Evolutionary conservation across 2,113 vertebrate genomes (phyloP).

Genomic region (Parus major): DNA sequence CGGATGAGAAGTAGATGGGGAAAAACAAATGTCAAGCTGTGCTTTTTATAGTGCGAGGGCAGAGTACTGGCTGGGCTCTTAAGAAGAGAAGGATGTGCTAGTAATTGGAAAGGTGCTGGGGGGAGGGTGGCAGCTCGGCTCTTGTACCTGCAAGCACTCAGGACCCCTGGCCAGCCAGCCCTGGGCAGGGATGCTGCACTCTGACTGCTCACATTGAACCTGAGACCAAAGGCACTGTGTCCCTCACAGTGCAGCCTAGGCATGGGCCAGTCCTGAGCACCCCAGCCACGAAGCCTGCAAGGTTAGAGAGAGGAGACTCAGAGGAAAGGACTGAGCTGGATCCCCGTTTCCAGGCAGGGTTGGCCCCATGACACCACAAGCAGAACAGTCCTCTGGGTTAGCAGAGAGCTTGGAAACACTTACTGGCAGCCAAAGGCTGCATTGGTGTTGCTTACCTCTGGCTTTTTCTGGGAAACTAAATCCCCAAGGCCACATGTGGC

Average conservation of each 20-base stretch:
- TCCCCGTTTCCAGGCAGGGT: background rate
- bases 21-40: conserved; percentile 19
- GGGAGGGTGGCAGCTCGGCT: background rate
- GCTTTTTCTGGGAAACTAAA: background rate
- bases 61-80: background rate
- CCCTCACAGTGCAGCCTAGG: background rate
- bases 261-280: background rate
- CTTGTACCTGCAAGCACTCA: no score
- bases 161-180: background rate
- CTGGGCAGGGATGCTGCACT: background rate
- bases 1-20: background rate
- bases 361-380: accelerated
- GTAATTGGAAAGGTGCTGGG: background rate
- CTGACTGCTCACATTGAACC: accelerated
- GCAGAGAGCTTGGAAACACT: background rate
- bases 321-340: background rate
- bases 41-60: background rate
- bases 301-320: background rate
- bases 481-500: no score
- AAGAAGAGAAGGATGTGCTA: background rate
- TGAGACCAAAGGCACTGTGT: background rate
- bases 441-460: background rate
- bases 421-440: background rate
- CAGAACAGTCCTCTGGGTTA: background rate
- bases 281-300: accelerated